These are phyloP conservation scores for Drosophila macrothrix DNA, from an alignment of 2,888 invertebrate genomes.

Conservation along the genomic window DNA sequence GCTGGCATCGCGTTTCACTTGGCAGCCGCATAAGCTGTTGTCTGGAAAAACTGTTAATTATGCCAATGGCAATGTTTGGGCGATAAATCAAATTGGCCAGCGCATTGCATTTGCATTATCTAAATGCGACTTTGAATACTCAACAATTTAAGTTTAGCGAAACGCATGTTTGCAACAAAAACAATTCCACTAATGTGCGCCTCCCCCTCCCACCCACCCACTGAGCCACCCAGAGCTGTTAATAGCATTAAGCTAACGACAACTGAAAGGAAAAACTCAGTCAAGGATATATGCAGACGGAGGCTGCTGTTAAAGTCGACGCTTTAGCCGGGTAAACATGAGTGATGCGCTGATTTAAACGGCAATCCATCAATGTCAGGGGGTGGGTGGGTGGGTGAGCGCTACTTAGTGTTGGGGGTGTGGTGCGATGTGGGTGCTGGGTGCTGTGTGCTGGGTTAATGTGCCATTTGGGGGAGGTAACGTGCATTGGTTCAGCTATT, in stretches of 20 bases:
- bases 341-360: conserved; percentile 84
- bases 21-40: conserved; percentile 28
- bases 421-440: conserved; percentile 15
- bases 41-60: conserved; percentile 61
- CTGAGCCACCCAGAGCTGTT: conserved; percentile 65
- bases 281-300: conserved; percentile 54
- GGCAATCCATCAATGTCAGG: conserved; percentile 85
- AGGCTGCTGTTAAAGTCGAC: conserved; percentile 60
- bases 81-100: conserved; percentile 70
- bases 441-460: conserved; percentile 18
- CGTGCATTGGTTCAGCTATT: conserved; percentile 37
- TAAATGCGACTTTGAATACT: conserved; percentile 62
- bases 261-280: conserved; percentile 31
- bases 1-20: conserved; percentile 52
- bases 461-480: conserved; percentile 41
- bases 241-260: conserved; percentile 72
- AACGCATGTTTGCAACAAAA: conserved; percentile 41
- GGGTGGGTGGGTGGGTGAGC: conserved; percentile 31
- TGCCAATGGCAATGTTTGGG: conserved; percentile 48
- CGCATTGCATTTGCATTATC: conserved; percentile 63
- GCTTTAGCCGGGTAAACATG: conserved; percentile 71
- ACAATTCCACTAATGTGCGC: conserved; percentile 78
- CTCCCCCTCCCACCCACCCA: background rate
- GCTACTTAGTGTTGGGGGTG: conserved; percentile 17
- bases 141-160: conserved; percentile 51